Evolutionary conservation across 1,140 invertebrate species (phyloP).

Genomic region (Caenorhabditis remanei): DNA sequence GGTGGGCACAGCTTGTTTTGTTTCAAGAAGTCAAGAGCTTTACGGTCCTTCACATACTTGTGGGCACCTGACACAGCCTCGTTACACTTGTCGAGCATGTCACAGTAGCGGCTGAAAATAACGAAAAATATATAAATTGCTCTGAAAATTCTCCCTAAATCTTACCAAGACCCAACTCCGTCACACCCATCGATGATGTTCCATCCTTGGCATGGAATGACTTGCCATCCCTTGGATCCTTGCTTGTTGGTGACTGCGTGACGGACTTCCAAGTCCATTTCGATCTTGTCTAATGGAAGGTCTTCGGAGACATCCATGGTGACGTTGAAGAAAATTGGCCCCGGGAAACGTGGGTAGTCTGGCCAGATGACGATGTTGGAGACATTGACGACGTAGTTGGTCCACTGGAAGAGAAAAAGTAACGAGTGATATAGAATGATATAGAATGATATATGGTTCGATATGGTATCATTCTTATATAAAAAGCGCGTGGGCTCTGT

Average conservation of each 20-base stretch:
- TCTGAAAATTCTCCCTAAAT: neutral
- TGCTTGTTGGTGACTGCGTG: slow-evolving; percentile 77
- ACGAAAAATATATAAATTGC: neutral
- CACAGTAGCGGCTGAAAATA: slow-evolving; percentile 76
- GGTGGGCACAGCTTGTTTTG: slow-evolving; percentile 76
- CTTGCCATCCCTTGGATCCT: slow-evolving; percentile 77
- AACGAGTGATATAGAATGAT: no score
- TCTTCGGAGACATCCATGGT: slow-evolving; percentile 78
- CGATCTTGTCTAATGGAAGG: slow-evolving; percentile 76
- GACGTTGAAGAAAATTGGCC: slow-evolving; percentile 78
- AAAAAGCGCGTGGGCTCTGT: no score
- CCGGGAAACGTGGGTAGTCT: slow-evolving; percentile 77
- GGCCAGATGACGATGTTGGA: slow-evolving; percentile 78
- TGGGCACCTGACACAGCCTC: slow-evolving; percentile 77
- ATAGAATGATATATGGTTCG: no score
- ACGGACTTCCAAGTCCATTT: slow-evolving; percentile 77
- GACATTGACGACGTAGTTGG: slow-evolving; percentile 77
- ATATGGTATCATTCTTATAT: no score
- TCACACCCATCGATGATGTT: slow-evolving; percentile 78
- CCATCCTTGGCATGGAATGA: slow-evolving; percentile 78
- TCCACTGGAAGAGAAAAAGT: no score
- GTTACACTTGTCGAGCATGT: slow-evolving; percentile 77
- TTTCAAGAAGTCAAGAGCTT: slow-evolving; percentile 64
- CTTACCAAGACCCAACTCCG: slow-evolving; percentile 76
- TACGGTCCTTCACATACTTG: slow-evolving; percentile 73